A percentile compares a stretch with the other conserved stretches of the same genome.
Conservation (phyloP, 2,113 vertebrate genomes). For the Channa maculata region DNA sequence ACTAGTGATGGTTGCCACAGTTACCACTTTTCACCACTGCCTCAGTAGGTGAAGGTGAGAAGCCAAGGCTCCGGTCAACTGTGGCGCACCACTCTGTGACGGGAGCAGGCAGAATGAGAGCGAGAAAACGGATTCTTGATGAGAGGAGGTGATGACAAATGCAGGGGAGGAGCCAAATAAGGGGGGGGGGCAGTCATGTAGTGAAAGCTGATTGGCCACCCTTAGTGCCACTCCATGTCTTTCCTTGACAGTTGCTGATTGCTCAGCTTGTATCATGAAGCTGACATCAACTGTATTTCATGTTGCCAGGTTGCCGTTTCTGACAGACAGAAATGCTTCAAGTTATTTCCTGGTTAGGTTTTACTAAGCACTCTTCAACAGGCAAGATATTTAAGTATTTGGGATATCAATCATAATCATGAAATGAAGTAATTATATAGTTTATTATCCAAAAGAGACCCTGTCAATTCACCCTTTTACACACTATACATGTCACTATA, state of each 20-base stretch:
- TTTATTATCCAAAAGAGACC: too few species aligned
- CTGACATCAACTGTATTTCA: not conserved
- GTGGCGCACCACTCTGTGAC: conserved; percentile 16
- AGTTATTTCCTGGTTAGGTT: not conserved
- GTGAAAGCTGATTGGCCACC: conserved; percentile 23
- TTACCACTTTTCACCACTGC: conserved; percentile 48
- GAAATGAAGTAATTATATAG: not conserved
- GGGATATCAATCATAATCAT: not conserved
- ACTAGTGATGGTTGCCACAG: conserved; percentile 56
- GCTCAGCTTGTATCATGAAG: not conserved
- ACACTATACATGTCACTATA: too few species aligned
- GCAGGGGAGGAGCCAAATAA: not conserved
- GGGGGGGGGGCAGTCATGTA: not conserved
- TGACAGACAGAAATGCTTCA: not conserved
- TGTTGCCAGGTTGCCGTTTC: not conserved
- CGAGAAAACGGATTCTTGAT: not conserved
- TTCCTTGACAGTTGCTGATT: conserved; percentile 4
- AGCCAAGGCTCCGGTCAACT: conserved; percentile 42
- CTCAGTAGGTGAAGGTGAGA: conserved; percentile 49
- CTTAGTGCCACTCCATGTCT: not conserved
- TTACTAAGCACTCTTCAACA: not conserved
- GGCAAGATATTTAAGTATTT: not conserved
- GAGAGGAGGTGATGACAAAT: conserved; percentile 5
- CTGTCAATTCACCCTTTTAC: too few species aligned
- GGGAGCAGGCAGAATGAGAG: conserved; percentile 13